Conservation (phyloP, 2,888 invertebrate genomes). For the Taenaris catops region DNA sequence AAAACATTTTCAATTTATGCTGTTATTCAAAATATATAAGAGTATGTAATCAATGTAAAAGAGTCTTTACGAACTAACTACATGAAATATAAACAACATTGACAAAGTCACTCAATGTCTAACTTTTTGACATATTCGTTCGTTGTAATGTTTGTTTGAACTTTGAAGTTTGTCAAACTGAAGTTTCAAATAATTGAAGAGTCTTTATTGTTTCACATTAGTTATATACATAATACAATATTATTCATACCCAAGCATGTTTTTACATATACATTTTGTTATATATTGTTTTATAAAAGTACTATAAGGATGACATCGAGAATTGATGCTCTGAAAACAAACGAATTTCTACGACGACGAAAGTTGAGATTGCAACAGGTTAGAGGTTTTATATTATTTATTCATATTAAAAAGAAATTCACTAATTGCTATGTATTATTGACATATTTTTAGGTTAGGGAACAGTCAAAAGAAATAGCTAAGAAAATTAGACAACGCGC, state of each 20-base stretch:
- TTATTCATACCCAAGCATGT: no score
- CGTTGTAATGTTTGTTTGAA: constrained; percentile 13
- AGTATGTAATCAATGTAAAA: no score
- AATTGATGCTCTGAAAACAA: constrained; percentile 60
- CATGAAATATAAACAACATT: no score
- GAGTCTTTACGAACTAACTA: no score
- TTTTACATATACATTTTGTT: no score
- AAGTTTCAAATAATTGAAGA: no score
- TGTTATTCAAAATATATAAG: no score
- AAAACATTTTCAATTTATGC: no score
- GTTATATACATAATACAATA: no score
- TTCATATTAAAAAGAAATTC: background rate
- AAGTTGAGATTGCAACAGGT: constrained; percentile 73
- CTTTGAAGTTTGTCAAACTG: background rate
- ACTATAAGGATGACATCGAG: constrained; percentile 55
- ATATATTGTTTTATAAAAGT: background rate
- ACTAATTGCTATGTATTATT: background rate
- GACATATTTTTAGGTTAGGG: constrained; percentile 58
- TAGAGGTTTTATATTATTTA: constrained; percentile 30
- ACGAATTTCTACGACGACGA: constrained; percentile 66
- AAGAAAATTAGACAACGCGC: constrained; percentile 67
- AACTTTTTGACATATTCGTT: constrained; percentile 16
- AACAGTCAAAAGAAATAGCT: constrained; percentile 74
- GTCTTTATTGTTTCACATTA: no score
- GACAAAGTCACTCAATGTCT: no score